Conservation (phyloP, 2,797 vertebrate species). For the Chloroceryle inda region DNA sequence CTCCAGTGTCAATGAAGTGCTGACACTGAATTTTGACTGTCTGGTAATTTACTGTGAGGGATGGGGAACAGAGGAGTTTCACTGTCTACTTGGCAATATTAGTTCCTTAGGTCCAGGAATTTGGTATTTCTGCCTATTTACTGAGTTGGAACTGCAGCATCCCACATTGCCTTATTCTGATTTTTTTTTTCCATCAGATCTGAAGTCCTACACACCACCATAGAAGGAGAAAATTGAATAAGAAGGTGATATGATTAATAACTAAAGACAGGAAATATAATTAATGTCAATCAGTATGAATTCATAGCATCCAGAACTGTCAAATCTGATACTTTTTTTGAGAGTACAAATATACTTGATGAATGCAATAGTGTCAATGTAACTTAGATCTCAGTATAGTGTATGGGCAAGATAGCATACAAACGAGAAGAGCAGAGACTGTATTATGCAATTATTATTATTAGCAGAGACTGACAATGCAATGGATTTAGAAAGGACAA, state of each 20-base stretch:
- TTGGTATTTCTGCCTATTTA: background rate
- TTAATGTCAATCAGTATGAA: constrained; percentile 67
- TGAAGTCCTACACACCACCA: constrained; percentile 40
- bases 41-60: background rate
- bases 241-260: constrained; percentile 34
- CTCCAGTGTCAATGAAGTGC: background rate
- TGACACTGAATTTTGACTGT: background rate
- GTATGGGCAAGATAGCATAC: background rate
- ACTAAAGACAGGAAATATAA: constrained; percentile 51
- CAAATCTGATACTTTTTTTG: constrained; percentile 14
- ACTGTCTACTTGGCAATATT: background rate
- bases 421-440: background rate
- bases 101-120: background rate
- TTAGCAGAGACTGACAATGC: background rate
- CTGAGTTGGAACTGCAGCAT: background rate
- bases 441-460: background rate
- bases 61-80: background rate
- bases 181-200: background rate
- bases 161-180: background rate
- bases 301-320: constrained; percentile 54
- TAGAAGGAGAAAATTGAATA: constrained; percentile 21
- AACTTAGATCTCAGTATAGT: background rate
- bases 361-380: background rate
- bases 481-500: background rate
- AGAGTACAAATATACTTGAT: constrained; percentile 15